phyloP scores from a whole-genome alignment of 2,888 invertebrate genomes.

The Nysson spinosus region DNA sequence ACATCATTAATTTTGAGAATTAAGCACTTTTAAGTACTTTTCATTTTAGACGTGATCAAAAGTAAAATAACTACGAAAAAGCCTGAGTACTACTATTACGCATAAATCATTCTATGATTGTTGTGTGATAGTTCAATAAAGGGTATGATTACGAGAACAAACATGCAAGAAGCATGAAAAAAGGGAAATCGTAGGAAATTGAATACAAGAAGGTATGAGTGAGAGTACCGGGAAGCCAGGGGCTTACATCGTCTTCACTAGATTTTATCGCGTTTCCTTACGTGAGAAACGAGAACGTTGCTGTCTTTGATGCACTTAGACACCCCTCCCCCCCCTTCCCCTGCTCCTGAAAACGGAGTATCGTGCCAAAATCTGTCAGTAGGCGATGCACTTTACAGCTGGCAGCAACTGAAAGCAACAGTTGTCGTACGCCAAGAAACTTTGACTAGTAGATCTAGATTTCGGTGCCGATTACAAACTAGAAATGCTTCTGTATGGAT shows the following conservation, averaged over 20 bases:
- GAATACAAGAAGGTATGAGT: too few species aligned
- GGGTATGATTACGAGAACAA: too few species aligned
- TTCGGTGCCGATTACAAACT: constrained; percentile 31
- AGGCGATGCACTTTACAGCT: constrained; percentile 27
- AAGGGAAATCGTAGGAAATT: too few species aligned
- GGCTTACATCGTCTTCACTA: constrained; percentile 10
- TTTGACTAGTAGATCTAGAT: constrained; percentile 36
- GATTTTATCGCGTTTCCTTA: constrained; percentile 6
- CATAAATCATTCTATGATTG: too few species aligned
- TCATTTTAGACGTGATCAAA: too few species aligned
- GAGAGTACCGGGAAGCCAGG: background rate
- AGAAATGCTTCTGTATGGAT: background rate
- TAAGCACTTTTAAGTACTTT: too few species aligned
- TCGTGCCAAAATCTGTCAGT: constrained; percentile 47
- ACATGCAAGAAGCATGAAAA: too few species aligned
- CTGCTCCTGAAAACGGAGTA: constrained; percentile 8
- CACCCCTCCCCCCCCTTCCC: too few species aligned
- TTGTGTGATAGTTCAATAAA: too few species aligned
- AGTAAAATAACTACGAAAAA: background rate
- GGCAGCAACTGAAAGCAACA: constrained; percentile 49
- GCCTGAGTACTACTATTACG: too few species aligned
- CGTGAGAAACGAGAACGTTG: background rate
- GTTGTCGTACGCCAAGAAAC: constrained; percentile 48
- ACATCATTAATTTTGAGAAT: too few species aligned
- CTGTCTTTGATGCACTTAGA: constrained; percentile 18